These are phyloP conservation scores for Chaetodon auriga DNA, from an alignment of 2,113 vertebrate genomes.

Conservation along the genomic window DNA sequence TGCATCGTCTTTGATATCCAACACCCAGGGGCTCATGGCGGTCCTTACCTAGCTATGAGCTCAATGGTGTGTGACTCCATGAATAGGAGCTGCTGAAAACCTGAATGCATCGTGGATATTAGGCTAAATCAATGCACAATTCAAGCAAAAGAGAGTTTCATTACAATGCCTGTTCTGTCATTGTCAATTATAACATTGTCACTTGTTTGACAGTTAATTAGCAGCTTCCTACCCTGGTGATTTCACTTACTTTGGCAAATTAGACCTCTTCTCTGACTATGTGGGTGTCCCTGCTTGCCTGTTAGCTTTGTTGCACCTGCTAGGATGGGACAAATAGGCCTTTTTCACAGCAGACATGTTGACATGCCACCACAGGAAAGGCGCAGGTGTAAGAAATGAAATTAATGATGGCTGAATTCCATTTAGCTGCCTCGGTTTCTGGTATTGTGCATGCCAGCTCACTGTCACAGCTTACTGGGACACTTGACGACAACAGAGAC, in stretches of 20 bases:
- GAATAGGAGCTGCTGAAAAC: not conserved
- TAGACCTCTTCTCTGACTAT: constrained; percentile 1
- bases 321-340: too few species aligned
- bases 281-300: not conserved
- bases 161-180: not conserved
- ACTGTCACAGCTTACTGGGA: too few species aligned
- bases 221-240: not conserved
- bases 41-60: not conserved
- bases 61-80: not conserved
- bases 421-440: not conserved
- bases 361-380: not conserved
- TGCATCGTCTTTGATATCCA: not conserved
- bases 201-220: constrained; percentile 20
- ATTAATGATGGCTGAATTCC: not conserved
- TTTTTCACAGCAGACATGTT: not conserved
- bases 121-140: not conserved
- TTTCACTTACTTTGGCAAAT: constrained; percentile 9
- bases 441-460: not conserved
- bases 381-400: not conserved
- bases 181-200: not conserved
- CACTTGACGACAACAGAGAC: too few species aligned
- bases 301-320: not conserved
- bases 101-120: not conserved
- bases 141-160: not conserved
- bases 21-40: too few species aligned